Evolutionary conservation across 1,140 invertebrate species (phyloP).

Genomic region (Dinoponera quadriceps): DNA sequence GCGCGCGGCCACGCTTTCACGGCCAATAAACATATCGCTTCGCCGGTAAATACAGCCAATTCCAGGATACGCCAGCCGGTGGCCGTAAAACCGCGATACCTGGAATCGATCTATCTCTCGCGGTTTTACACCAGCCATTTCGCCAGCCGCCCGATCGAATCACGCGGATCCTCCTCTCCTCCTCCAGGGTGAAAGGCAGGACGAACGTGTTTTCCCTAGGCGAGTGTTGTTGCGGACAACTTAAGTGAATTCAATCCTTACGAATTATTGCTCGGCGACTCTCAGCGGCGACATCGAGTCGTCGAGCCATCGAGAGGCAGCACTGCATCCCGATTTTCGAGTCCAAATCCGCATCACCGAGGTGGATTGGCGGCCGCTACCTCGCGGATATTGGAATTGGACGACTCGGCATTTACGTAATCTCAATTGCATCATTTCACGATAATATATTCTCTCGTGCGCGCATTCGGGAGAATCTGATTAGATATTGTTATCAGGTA

Average conservation of each 20-base stretch:
- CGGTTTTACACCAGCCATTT: slow-evolving; percentile 24
- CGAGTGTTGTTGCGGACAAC: neutral
- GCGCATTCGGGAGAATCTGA: neutral
- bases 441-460: neutral
- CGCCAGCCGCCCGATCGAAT: slow-evolving; percentile 29
- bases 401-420: neutral
- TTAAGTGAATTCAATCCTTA: slow-evolving; percentile 30
- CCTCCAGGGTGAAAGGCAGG: neutral
- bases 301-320: no score
- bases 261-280: neutral
- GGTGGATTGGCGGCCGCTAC: no score
- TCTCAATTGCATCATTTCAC: neutral
- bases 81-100: slow-evolving; percentile 35
- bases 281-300: no score
- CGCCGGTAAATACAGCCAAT: slow-evolving; percentile 44
- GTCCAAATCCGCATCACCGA: no score
- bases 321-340: no score
- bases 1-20: slow-evolving; percentile 35
- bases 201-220: neutral
- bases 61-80: neutral
- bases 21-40: slow-evolving; percentile 55
- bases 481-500: neutral
- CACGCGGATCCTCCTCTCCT: neutral
- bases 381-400: neutral
- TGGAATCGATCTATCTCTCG: slow-evolving; percentile 40